Evolutionary conservation across 1,140 invertebrate species (phyloP), one percentile per base, ranked within the genome.

Genomic region (Macrobrachium nipponense): DNA sequence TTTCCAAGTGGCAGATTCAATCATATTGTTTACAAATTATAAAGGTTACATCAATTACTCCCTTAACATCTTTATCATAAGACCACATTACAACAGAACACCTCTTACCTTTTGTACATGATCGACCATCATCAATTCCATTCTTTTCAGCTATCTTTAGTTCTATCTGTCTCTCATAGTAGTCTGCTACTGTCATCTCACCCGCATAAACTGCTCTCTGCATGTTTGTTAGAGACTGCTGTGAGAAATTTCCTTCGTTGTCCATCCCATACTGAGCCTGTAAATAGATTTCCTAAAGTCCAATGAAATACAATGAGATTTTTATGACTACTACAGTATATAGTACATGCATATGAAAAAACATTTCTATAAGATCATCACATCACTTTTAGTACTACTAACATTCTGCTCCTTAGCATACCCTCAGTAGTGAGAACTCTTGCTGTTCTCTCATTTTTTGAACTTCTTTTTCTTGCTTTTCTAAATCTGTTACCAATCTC

Each of bases 231-330:
- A 96, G 94, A 80, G 95, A 96, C 88, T 97, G 95, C 89, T 96
- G 95, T 61, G 94, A 93, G 91, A 95, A 96, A 59, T 95, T 95
- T 58, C 94, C 94, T 89, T 96, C 95, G 91, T 96, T 95, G 89
- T 96, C 96, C 96, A 97, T 97, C 1, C 96, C 96, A 91, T 97
- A 97, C 90, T 96, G 95, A 15, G 95, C 96, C 93, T 94, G 91
- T 15, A 86, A 89, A 36, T 43, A 36, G 66, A 18, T 82, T 64
- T 58, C 36, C 27, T 64, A 81, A 23, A 20, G 23, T 27, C n/a
- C 64, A 68, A 68, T 15, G 23, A 68, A 27, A 12, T n/a, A 88
- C 18, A 82, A 15, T 60, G 6, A n/a, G 43, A 51, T 23, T 58
- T 70, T 27, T 87, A 51, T 44, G 20, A 17, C 68, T 73, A 62